Percentiles rank a stretch among this genome's conserved stretches.
These are phyloP conservation scores for Aricia artaxerxes DNA, from an alignment of 2,888 invertebrate species.

Conservation along the genomic window DNA sequence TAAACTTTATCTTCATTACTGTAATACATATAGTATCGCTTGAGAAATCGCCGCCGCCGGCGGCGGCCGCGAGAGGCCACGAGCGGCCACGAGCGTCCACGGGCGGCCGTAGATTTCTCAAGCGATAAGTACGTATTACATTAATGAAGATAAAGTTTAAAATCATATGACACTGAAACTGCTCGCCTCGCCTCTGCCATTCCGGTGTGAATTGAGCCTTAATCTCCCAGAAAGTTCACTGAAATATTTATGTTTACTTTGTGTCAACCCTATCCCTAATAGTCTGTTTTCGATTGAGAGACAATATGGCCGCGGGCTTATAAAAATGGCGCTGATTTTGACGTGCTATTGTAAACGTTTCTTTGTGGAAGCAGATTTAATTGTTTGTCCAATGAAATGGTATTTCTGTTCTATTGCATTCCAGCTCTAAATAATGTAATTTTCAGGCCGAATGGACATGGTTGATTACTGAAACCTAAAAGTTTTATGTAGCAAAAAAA, in stretches of 20 bases:
- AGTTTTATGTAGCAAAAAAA: background rate
- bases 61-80: too few relatives aligned
- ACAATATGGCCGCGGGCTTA: constrained; percentile 54
- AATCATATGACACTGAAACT: too few relatives aligned
- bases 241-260: background rate
- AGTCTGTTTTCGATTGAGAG: constrained; percentile 47
- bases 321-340: constrained; percentile 37
- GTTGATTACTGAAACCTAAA: background rate
- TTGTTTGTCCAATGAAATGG: constrained; percentile 22
- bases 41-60: too few relatives aligned
- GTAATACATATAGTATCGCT: too few relatives aligned
- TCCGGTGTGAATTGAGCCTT: too few relatives aligned
- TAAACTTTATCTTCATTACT: too few relatives aligned
- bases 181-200: too few relatives aligned
- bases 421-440: background rate
- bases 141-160: too few relatives aligned
- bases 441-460: background rate
- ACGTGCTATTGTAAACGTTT: constrained; percentile 45
- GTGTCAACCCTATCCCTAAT: background rate
- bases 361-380: constrained; percentile 29
- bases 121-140: too few relatives aligned
- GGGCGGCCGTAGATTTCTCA: too few relatives aligned
- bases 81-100: too few relatives aligned
- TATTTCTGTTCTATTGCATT: constrained; percentile 12
- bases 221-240: too few relatives aligned